phyloP scores from a whole-genome alignment of 2,888 invertebrate species.

The Aphidius colemani region DNA sequence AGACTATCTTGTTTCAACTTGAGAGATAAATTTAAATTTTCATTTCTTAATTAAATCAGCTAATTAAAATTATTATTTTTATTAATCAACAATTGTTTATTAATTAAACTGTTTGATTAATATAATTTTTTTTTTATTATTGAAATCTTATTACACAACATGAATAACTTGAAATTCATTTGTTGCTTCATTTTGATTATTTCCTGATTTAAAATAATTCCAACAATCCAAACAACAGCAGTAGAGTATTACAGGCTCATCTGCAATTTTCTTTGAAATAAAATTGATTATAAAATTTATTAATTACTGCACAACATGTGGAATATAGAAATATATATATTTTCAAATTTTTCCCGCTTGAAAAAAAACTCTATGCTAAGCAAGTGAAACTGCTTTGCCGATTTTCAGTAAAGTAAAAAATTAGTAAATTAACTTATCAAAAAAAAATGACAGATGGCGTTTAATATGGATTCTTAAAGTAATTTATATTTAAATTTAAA shows the following conservation, averaged over 20 bases:
- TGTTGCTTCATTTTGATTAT: conserved; percentile 23
- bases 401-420: no score
- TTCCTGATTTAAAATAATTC: conserved; percentile 40
- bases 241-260: conserved; percentile 47
- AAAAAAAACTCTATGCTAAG: no score
- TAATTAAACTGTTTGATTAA: no score
- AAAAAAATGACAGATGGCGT: no score
- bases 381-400: no score
- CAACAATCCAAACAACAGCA: conserved; percentile 51
- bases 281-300: conserved; percentile 10
- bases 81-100: no score
- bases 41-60: no score
- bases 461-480: no score
- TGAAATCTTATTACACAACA: conserved; percentile 41
- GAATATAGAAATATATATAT: not conserved
- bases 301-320: not conserved
- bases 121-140: conserved; percentile 11
- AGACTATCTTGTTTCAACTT: conserved; percentile 1
- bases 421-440: no score
- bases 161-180: conserved; percentile 55
- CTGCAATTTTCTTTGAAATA: conserved; percentile 41
- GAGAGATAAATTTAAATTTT: no score
- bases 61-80: no score
- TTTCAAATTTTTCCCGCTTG: no score
- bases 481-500: not conserved